Base-by-base conservation (phyloP, 2,113 vertebrate genomes). In the Acinonyx jubatus region DNA sequence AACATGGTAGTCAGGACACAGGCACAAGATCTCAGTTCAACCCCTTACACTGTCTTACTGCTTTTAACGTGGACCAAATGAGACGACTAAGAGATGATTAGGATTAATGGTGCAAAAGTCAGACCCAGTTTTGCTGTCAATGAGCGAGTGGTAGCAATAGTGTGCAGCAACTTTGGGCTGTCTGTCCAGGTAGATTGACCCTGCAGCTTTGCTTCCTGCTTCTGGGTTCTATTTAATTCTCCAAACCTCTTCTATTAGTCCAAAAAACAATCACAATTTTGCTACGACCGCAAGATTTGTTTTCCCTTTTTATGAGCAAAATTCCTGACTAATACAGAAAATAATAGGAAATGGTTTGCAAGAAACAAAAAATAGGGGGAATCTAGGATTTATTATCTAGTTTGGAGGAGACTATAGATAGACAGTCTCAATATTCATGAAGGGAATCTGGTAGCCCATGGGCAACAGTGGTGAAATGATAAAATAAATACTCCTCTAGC, bases 131-230 rank as follows among this genome's bases (percentile, higher is more conserved):
- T 23, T 2, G 68, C 41, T 18, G 33, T 5, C 7, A 31, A 36
- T 36, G 3, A 73, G 1, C 25, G 33, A 55, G 29, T 6, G 9
- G 10, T 9, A 16, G 11, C 1, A 11, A 3, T 16, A 48, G 7
- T 38, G 1, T 4, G 41, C 19, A 48, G 18, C 5, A 65, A 11
- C 18, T 69, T 36, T 10, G 41, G 18, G 1, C 23, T 88, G 2
- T 38, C 21, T 33, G 65, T 84, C 45, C 19, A 73, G 36, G 29
- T 41, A 33, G 25, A 19, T 12, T 61, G 6, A n/a, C 29, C 9
- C 12, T 83, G 71, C 1, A 63, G 21, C 21, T 80, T 31, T 38
- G 23, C 61, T 13, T 69, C 41, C 31, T 80, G 13, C 21, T 68
- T 87, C 18, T 4, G 48, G 45, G 25, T 11, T 94, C 23, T 48